Base-by-base conservation (phyloP, 2,888 invertebrate species). In the Melanostoma scalare region DNA sequence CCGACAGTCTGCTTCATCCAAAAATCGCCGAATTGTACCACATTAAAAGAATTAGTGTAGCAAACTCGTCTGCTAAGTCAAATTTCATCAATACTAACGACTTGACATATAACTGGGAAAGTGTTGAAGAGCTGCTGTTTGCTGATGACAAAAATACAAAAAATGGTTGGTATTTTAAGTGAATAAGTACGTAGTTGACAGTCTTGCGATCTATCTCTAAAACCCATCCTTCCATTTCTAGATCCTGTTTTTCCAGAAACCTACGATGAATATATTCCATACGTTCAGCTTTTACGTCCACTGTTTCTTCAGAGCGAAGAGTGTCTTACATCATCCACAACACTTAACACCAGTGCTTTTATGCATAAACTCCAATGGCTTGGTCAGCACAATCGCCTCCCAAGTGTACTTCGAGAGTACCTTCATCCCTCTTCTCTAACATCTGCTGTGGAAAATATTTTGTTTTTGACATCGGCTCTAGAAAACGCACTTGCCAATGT, bases 401-500 rank as follows among this genome's bases (percentile, higher is more conserved):
- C 6, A 4, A 35, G 20, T 6, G 6, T 80, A 60, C 6, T 79
- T 2, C 6, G 52, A 8, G 56, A 76, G n/a, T 44, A 85, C 35
- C n/a, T 38, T 0, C 30, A 46, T 35, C 79, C 85, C 3, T 30
- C 52, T 3, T 65, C 77, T 4, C 20, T 40, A 33, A 85, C 86
- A n/a, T 60, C 35, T 4, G 50, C 60, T 6, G 69, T 87, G 3
- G 89, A 89, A 85, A 85, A 85, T 1, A 38, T 87, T 46, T 72
- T 90, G 10, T 60, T 89, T 2, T 58, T 89, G 3, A 89, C 89
- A 4, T 85, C 90, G 1, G 3, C 87, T 3, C 40, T 89, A 6
- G 89, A 89, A 80, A 86, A 88, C 72, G 87, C 87, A 4, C 52
- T 90, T 5, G 89, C 87, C 4, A 89, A 89, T 85, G 81, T 90